Conservation (phyloP, 2,113 vertebrate genomes). For the Leiothrix lutea region DNA sequence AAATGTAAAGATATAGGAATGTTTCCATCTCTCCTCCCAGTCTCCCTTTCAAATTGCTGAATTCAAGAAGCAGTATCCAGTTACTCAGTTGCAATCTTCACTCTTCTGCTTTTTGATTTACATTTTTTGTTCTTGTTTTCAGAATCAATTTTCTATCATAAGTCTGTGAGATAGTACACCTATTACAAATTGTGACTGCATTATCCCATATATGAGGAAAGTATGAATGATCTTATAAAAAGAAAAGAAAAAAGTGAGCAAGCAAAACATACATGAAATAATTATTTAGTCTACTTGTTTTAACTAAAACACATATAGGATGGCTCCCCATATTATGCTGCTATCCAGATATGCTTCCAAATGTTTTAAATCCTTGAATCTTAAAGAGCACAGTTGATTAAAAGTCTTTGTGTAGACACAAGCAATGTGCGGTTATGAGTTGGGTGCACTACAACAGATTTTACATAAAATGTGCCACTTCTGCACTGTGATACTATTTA, state of each 20-base stretch:
- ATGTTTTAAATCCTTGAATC: constrained; percentile 51
- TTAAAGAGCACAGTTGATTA: constrained; percentile 43
- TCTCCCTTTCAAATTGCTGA: background rate
- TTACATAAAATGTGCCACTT: constrained; percentile 11
- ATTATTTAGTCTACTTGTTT: background rate
- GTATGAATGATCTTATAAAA: background rate
- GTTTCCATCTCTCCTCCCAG: background rate
- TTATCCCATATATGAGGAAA: background rate
- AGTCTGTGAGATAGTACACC: background rate
- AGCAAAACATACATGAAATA: background rate
- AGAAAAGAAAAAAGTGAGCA: background rate
- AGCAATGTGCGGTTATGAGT: constrained; percentile 28
- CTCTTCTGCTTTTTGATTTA: constrained; percentile 22
- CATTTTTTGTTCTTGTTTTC: constrained; percentile 35
- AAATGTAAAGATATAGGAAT: constrained; percentile 10
- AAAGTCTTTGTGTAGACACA: background rate
- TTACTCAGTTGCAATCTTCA: background rate
- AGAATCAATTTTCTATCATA: constrained; percentile 42
- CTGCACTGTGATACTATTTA: constrained; percentile 48
- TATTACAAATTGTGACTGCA: background rate
- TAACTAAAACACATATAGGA: background rate
- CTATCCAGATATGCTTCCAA: constrained; percentile 46
- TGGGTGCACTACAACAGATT: constrained; percentile 40
- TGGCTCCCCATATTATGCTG: constrained; percentile 26
- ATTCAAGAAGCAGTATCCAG: background rate